phyloP scores from a whole-genome alignment of 2,797 vertebrate species.

The Phalloptychus januarius region DNA sequence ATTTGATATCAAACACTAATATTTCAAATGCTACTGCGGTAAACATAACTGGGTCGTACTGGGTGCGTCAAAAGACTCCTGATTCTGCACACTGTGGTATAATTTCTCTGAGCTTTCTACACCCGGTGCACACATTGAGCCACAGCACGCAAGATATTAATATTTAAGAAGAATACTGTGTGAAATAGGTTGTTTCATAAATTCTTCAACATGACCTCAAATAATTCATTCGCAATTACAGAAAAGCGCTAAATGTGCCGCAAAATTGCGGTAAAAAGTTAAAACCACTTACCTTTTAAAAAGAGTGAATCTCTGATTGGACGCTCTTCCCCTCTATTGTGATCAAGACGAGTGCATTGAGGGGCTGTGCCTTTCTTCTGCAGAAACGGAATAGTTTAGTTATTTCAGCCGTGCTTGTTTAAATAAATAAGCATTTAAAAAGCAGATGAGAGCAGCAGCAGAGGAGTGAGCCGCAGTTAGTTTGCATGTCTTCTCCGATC shows the following conservation, averaged over 20 bases:
- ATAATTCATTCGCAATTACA: not conserved
- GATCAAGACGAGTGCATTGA: not conserved
- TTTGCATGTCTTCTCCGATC: conserved; percentile 11
- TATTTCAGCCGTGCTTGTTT: not conserved
- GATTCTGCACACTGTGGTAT: not conserved
- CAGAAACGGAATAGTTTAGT: conserved; percentile 1
- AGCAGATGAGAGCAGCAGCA: not conserved
- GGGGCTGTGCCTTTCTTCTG: conserved; percentile 11
- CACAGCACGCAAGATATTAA: not conserved
- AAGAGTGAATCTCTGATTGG: not conserved
- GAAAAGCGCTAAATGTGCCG: not conserved
- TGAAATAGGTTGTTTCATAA: conserved; percentile 1
- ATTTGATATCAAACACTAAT: conserved; percentile 33
- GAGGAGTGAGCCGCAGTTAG: conserved; percentile 1
- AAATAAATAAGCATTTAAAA: not conserved
- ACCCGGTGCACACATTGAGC: conserved; percentile 18
- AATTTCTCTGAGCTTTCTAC: conserved; percentile 11
- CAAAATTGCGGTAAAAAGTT: conserved; percentile 43
- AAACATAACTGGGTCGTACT: not conserved
- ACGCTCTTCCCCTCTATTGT: conserved; percentile 17
- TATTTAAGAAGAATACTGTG: not conserved
- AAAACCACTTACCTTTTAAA: conserved; percentile 42
- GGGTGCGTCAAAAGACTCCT: not conserved
- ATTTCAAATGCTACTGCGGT: not conserved
- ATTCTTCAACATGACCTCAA: conserved; percentile 4